Conservation (phyloP, 2,113 vertebrate genomes). For the Rostratula benghalensis region DNA sequence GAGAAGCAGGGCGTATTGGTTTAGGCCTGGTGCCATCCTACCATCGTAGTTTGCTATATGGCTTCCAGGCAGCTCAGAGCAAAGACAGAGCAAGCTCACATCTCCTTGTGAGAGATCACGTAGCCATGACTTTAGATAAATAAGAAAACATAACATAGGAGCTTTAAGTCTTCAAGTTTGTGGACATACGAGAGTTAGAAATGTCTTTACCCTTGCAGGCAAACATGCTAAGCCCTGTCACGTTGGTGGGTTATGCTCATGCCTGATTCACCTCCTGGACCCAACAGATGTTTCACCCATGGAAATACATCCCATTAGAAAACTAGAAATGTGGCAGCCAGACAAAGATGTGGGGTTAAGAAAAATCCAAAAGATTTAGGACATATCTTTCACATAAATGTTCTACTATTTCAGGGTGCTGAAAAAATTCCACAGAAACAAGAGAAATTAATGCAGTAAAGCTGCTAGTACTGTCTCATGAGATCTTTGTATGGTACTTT, state of each 20-base stretch:
- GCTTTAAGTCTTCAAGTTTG: neutral
- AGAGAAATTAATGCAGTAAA: neutral
- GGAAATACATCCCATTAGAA: neutral
- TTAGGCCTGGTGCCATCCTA: constrained; percentile 10
- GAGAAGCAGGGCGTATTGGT: constrained; percentile 13
- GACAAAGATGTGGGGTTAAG: neutral
- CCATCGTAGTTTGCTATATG: neutral
- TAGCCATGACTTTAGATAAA: neutral
- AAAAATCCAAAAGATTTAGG: neutral
- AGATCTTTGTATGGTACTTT: neutral
- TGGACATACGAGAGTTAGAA: accelerated
- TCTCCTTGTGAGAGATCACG: neutral
- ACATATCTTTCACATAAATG: neutral
- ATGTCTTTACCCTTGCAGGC: neutral
- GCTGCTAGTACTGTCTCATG: neutral
- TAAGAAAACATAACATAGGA: neutral
- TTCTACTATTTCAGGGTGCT: neutral
- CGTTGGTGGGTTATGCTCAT: accelerated
- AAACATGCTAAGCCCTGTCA: accelerated
- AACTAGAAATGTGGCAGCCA: neutral
- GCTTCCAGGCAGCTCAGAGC: neutral
- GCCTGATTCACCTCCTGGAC: neutral
- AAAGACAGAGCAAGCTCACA: neutral
- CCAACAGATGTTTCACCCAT: neutral
- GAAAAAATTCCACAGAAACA: neutral